Evolutionary conservation across 1,140 invertebrate genomes (phyloP).

Genomic region (Platyura marginata): DNA sequence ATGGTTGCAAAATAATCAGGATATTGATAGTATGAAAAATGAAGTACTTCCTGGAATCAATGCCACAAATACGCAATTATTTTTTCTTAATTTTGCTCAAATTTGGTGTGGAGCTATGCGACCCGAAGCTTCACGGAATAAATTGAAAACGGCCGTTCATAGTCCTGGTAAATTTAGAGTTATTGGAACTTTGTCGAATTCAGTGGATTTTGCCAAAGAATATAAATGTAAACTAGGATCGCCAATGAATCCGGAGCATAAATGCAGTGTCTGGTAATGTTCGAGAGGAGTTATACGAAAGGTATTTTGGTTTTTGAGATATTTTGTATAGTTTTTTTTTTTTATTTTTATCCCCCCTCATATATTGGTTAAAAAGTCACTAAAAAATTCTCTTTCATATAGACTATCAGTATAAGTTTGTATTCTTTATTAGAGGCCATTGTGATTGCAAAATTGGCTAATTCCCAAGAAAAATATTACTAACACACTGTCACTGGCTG

Average conservation of each 20-base stretch:
- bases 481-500: too few species aligned
- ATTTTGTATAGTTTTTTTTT: too few species aligned
- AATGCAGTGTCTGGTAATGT: conserved; percentile 65
- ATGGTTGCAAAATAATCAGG: conserved; percentile 12
- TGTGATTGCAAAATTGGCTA: too few species aligned
- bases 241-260: conserved; percentile 61
- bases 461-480: too few species aligned
- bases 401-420: too few species aligned
- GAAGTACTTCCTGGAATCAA: conserved; percentile 54
- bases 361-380: too few species aligned
- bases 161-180: conserved; percentile 61
- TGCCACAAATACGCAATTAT: conserved; percentile 52
- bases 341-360: too few species aligned
- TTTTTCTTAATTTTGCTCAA: conserved; percentile 73
- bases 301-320: too few species aligned
- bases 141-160: conserved; percentile 62
- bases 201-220: conserved; percentile 52
- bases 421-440: too few species aligned
- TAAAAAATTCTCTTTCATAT: too few species aligned
- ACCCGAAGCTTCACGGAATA: conserved; percentile 60
- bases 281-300: too few species aligned
- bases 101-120: conserved; percentile 78
- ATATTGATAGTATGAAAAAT: conserved; percentile 13
- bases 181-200: conserved; percentile 68
- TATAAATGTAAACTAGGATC: conserved; percentile 45